These are phyloP conservation scores for Melanotaenia duboulayi DNA, from an alignment of 2,113 vertebrate genomes.

Conservation along the genomic window DNA sequence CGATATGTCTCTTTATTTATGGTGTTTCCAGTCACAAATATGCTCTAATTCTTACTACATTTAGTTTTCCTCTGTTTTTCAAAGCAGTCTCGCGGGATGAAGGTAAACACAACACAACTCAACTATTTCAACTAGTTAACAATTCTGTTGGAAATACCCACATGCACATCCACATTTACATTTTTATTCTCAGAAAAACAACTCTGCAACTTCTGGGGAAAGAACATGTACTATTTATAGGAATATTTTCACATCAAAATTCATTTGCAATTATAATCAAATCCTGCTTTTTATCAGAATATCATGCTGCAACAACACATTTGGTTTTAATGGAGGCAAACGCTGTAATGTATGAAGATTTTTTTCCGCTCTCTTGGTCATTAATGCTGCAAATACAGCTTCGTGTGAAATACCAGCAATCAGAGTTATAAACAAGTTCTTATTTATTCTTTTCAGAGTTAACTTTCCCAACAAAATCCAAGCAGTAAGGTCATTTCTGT, in stretches of 20 bases:
- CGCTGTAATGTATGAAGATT: constrained; percentile 62
- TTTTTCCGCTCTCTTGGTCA: constrained; percentile 18
- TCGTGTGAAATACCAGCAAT: constrained; percentile 61
- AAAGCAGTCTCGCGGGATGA: constrained; percentile 38
- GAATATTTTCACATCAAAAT: constrained; percentile 69
- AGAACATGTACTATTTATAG: constrained; percentile 76
- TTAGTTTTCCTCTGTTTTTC: constrained; percentile 45
- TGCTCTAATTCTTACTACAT: constrained; percentile 30
- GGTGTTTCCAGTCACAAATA: constrained; percentile 7
- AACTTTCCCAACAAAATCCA: constrained; percentile 48
- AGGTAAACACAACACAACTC: constrained; percentile 53
- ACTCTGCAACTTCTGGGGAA: constrained; percentile 63
- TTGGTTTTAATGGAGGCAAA: constrained; percentile 70
- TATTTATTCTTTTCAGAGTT: constrained; percentile 70
- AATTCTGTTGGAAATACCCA: constrained; percentile 72
- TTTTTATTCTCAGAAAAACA: constrained; percentile 73
- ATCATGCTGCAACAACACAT: constrained; percentile 73
- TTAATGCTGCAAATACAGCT: constrained; percentile 50
- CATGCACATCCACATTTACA: constrained; percentile 60
- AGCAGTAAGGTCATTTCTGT: constrained; percentile 61
- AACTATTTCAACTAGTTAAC: constrained; percentile 69
- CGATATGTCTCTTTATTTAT: background rate
- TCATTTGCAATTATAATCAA: constrained; percentile 80
- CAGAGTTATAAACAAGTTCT: constrained; percentile 65
- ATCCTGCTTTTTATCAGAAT: constrained; percentile 56